Percentiles rank a stretch among this genome's conserved stretches.
phyloP scores from a whole-genome alignment of 2,888 invertebrate species.

The Troglohyphantes excavatus region DNA sequence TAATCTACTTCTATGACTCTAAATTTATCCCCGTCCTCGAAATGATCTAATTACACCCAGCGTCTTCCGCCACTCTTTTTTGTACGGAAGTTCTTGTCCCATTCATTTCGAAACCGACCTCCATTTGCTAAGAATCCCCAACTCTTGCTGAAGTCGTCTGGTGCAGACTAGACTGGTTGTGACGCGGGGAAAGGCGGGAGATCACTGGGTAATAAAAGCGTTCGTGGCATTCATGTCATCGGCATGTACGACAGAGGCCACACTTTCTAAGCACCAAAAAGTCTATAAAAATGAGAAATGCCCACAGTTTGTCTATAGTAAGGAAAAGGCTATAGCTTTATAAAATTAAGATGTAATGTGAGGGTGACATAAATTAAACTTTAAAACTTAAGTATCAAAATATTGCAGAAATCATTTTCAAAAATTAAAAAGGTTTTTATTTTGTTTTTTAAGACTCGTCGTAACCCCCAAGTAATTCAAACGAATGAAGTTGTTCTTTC shows the following conservation, averaged over 20 bases:
- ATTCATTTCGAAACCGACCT: not conserved
- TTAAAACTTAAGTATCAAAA: too few species aligned
- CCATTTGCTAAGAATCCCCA: not conserved
- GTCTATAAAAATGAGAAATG: conserved; percentile 53
- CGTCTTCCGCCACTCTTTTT: not conserved
- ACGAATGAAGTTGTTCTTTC: too few species aligned
- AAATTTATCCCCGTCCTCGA: not conserved
- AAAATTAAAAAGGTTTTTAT: too few species aligned
- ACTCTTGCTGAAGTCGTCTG: not conserved
- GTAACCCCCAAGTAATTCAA: too few species aligned
- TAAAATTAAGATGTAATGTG: too few species aligned
- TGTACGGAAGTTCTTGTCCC: not conserved
- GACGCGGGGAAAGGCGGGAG: conserved; percentile 10
- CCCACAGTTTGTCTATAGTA: conserved; percentile 25
- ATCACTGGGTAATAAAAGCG: conserved; percentile 24
- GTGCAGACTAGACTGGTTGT: conserved; percentile 4
- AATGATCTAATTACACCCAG: not conserved
- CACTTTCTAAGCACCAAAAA: not conserved
- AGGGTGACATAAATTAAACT: too few species aligned
- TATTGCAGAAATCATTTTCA: too few species aligned
- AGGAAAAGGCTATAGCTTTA: not conserved
- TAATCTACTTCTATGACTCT: not conserved
- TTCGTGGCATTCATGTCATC: conserved; percentile 61
- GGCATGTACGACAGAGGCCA: conserved; percentile 25
- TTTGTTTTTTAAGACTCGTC: too few species aligned